phyloP scores from a whole-genome alignment of 2,797 vertebrate genomes.

The Clarias platycephalus region DNA sequence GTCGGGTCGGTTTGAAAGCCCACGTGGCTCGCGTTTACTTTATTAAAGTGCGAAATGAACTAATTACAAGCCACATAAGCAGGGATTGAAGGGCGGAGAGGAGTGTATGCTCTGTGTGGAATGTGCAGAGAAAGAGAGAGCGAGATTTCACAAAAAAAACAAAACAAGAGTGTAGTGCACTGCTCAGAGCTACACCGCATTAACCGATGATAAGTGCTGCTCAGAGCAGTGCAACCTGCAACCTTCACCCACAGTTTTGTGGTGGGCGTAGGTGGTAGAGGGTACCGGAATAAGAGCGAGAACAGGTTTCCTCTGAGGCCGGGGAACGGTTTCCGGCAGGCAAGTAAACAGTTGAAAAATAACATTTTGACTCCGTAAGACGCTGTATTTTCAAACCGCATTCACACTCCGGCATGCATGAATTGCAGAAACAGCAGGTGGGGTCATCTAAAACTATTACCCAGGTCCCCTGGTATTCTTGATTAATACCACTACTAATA shows the following conservation, averaged over 20 bases:
- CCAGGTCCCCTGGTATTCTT: slow-evolving; percentile 30
- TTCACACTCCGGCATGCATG: not conserved
- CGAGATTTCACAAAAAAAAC: slow-evolving; percentile 51
- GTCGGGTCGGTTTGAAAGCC: slow-evolving; percentile 49
- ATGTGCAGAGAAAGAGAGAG: slow-evolving; percentile 52
- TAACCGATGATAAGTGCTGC: slow-evolving; percentile 58
- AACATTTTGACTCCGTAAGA: not conserved
- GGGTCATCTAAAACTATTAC: slow-evolving; percentile 21
- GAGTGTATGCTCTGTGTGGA: slow-evolving; percentile 39
- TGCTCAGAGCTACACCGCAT: slow-evolving; percentile 48
- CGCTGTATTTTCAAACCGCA: not conserved
- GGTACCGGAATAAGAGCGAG: not conserved
- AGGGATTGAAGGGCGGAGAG: slow-evolving; percentile 38
- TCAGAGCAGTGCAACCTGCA: slow-evolving; percentile 42
- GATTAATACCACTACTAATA: slow-evolving; percentile 21
- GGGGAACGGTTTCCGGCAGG: not conserved
- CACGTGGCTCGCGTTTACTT: slow-evolving; percentile 52
- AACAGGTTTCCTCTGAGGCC: not conserved
- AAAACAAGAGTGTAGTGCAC: slow-evolving; percentile 54
- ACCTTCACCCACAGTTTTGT: slow-evolving; percentile 18
- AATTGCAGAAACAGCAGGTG: not conserved
- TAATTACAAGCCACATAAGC: slow-evolving; percentile 64
- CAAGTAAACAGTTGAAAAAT: not conserved
- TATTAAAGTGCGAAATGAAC: slow-evolving; percentile 64
- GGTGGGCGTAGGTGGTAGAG: not conserved